These are phyloP conservation scores for Congeria kusceri DNA, from an alignment of 2,888 invertebrate species.

Conservation along the genomic window DNA sequence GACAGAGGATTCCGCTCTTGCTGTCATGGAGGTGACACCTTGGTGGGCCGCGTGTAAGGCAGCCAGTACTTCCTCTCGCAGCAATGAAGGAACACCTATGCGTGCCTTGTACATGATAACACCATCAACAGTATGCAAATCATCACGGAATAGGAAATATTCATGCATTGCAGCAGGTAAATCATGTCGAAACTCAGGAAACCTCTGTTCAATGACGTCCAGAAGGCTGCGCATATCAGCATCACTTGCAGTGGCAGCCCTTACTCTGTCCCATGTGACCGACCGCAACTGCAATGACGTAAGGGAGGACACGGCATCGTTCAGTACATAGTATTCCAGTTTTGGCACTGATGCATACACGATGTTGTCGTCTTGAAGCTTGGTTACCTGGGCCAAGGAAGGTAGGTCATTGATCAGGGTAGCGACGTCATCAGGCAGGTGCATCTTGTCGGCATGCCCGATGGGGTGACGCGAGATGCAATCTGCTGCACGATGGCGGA, in stretches of 20 bases:
- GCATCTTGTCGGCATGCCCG: background rate
- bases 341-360: background rate
- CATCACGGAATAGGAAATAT: constrained; percentile 34
- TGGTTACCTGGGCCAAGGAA: background rate
- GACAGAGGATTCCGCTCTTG: constrained; percentile 67
- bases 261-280: constrained; percentile 64
- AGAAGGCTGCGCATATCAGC: constrained; percentile 38
- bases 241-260: constrained; percentile 58
- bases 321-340: too few relatives aligned
- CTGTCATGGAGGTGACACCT: constrained; percentile 64
- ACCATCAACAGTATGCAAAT: constrained; percentile 54
- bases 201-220: constrained; percentile 31
- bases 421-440: constrained; percentile 19
- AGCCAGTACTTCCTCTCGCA: constrained; percentile 46
- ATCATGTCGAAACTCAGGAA: constrained; percentile 29
- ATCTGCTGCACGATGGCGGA: constrained; percentile 36
- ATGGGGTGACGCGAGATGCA: constrained; percentile 44
- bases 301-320: constrained; percentile 1
- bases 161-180: constrained; percentile 32
- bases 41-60: constrained; percentile 72
- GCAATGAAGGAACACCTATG: constrained; percentile 65
- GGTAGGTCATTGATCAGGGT: background rate
- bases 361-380: background rate
- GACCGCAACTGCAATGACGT: constrained; percentile 18
- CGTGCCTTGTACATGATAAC: constrained; percentile 62